phyloP scores from a whole-genome alignment of 1,140 invertebrate genomes.

The Pentalonia nigronervosa region DNA sequence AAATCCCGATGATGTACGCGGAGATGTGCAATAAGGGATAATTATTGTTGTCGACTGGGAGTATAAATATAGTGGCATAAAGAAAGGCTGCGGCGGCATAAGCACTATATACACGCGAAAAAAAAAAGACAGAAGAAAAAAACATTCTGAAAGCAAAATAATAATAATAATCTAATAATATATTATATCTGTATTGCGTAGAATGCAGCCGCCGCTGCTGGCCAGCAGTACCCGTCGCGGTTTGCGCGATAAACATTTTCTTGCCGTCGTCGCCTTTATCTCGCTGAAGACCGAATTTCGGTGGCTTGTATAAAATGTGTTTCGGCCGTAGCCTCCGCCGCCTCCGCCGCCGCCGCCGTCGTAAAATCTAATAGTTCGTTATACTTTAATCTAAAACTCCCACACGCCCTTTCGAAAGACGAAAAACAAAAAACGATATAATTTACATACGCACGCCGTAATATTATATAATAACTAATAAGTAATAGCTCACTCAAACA shows the following conservation, averaged over 20 bases:
- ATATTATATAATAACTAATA: neutral
- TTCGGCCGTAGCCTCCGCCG: neutral
- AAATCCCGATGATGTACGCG: no score
- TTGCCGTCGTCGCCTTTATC: neutral
- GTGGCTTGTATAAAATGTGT: conserved; percentile 8
- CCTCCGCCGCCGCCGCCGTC: neutral
- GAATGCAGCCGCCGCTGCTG: neutral
- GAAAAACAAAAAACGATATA: conserved; percentile 4
- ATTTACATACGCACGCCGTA: neutral
- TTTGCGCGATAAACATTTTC: conserved; percentile 34
- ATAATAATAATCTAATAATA: neutral
- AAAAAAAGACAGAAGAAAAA: neutral
- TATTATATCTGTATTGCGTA: neutral
- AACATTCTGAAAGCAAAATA: neutral
- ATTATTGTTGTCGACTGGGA: neutral
- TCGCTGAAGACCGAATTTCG: conserved; percentile 24
- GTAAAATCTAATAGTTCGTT: conserved; percentile 47
- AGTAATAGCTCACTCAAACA: neutral
- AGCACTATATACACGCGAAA: neutral
- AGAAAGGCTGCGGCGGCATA: no score
- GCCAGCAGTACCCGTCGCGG: no score
- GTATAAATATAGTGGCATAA: neutral
- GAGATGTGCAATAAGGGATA: neutral
- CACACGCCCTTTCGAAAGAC: neutral
- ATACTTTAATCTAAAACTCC: conserved; percentile 31